Conservation (phyloP, 2,113 vertebrate species). For the Suncus etruscus region DNA sequence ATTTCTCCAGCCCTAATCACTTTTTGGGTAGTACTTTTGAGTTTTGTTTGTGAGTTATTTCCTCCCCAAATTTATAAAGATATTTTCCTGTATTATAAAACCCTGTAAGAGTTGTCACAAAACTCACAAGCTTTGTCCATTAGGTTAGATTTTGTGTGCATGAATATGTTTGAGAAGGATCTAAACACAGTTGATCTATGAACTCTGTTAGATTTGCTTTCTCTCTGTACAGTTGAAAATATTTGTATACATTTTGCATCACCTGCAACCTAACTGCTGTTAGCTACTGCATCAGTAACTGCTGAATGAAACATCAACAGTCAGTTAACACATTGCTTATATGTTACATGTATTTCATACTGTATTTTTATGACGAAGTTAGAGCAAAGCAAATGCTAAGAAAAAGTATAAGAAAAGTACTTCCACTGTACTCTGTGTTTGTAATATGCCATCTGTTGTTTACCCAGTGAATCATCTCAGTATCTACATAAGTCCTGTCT, state of each 20-base stretch:
- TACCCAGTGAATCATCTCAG: not conserved
- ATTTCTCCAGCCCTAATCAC: not conserved
- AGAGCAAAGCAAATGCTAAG: not conserved
- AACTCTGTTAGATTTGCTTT: not conserved
- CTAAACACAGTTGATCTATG: not conserved
- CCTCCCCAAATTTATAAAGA: not conserved
- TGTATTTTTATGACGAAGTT: not conserved
- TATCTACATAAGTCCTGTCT: not conserved
- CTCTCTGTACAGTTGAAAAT: not conserved
- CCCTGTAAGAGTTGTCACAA: not conserved
- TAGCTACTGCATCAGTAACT: not conserved
- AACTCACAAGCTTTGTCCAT: not conserved
- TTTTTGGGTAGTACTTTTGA: constrained; percentile 41
- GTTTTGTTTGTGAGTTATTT: constrained; percentile 35
- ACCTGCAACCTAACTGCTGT: not conserved
- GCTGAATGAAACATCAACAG: not conserved
- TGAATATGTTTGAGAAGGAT: not conserved
- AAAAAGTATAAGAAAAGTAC: not conserved
- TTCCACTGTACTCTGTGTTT: not conserved
- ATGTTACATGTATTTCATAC: not conserved
- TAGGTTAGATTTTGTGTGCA: constrained; percentile 14
- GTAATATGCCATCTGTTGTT: not conserved
- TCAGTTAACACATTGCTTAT: not conserved
- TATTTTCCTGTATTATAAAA: constrained; percentile 29
- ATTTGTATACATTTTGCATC: not conserved